These are phyloP conservation scores for Spondyliosoma cantharus DNA, from an alignment of 2,797 vertebrate genomes.

Conservation along the genomic window DNA sequence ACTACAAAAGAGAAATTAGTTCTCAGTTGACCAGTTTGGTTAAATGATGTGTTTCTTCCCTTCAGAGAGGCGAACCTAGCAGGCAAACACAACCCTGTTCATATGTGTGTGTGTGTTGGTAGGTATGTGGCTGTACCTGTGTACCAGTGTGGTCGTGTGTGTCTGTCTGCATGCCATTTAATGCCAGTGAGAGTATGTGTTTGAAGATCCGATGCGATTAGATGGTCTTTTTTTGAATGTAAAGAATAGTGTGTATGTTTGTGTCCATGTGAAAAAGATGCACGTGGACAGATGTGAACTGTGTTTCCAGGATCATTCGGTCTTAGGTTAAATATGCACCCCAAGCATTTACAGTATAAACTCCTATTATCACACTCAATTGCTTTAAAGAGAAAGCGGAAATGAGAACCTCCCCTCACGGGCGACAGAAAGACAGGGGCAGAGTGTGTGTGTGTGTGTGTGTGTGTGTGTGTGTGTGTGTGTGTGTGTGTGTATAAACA, in stretches of 20 bases:
- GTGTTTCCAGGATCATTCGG: constrained; percentile 37
- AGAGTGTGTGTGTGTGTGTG: constrained; percentile 29
- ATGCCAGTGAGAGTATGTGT: constrained; percentile 34
- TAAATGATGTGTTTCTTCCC: constrained; percentile 84
- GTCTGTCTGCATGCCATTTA: constrained; percentile 40
- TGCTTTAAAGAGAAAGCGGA: constrained; percentile 58
- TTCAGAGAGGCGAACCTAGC: constrained; percentile 76
- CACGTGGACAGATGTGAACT: constrained; percentile 18
- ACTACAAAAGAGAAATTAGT: constrained; percentile 84
- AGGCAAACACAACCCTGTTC: constrained; percentile 63
- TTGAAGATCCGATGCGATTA: constrained; percentile 16
- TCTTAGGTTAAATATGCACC: constrained; percentile 50
- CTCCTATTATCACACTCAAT: constrained; percentile 63
- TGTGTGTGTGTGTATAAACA: constrained; percentile 34
- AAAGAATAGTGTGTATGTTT: constrained; percentile 27
- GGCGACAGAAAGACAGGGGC: constrained; percentile 38
- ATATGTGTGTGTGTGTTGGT: constrained; percentile 33
- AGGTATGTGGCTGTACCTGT: constrained; percentile 42
- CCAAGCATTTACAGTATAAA: constrained; percentile 60
- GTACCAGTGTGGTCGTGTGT: constrained; percentile 28
- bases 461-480: constrained; percentile 17
- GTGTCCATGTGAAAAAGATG: constrained; percentile 29
- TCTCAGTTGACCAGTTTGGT: constrained; percentile 83
- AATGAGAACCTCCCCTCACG: constrained; percentile 56
- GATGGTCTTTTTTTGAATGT: constrained; percentile 18